A percentile compares a stretch with the other conserved stretches of the same genome.
Evolutionary conservation across 2,888 invertebrate species (phyloP).

Genomic region (Heliothis peltigera): DNA sequence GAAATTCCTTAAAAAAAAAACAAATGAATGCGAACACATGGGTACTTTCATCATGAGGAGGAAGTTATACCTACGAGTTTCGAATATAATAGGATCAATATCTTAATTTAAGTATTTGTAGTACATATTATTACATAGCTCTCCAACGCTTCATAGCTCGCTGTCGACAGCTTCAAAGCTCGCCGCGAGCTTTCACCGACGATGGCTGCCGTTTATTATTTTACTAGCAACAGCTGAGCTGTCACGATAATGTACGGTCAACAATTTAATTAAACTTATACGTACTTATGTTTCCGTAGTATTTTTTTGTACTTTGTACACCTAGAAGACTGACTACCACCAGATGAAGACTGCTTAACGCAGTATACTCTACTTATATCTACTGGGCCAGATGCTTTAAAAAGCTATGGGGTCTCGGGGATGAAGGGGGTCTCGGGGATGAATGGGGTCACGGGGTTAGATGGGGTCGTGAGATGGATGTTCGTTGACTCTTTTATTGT

Average conservation of each 20-base stretch:
- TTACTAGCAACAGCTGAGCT: slow-evolving; percentile 55
- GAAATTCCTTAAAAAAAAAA: too few relatives aligned
- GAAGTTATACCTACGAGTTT: too few relatives aligned
- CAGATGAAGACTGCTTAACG: too few relatives aligned
- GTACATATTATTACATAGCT: slow-evolving; percentile 26
- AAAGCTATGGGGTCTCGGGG: too few relatives aligned
- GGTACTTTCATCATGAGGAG: not conserved
- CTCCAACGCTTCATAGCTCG: slow-evolving; percentile 46
- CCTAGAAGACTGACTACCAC: not conserved
- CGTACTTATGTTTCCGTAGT: too few relatives aligned
- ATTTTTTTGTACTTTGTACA: slow-evolving; percentile 17
- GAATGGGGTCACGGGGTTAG: too few relatives aligned
- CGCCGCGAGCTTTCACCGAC: slow-evolving; percentile 72
- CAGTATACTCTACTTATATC: too few relatives aligned
- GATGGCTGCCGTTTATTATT: slow-evolving; percentile 67
- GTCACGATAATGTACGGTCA: slow-evolving; percentile 66
- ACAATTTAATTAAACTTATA: slow-evolving; percentile 64
- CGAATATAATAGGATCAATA: slow-evolving; percentile 21
- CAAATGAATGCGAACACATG: not conserved
- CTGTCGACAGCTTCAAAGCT: slow-evolving; percentile 66
- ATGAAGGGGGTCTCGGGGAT: too few relatives aligned
- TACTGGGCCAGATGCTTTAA: too few relatives aligned
- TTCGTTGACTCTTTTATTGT: too few relatives aligned
- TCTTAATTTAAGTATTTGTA: slow-evolving; percentile 16
- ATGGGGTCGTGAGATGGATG: too few relatives aligned